These are phyloP conservation scores for Laterallus jamaicensis DNA, from an alignment of 2,113 vertebrate species.

Conservation along the genomic window DNA sequence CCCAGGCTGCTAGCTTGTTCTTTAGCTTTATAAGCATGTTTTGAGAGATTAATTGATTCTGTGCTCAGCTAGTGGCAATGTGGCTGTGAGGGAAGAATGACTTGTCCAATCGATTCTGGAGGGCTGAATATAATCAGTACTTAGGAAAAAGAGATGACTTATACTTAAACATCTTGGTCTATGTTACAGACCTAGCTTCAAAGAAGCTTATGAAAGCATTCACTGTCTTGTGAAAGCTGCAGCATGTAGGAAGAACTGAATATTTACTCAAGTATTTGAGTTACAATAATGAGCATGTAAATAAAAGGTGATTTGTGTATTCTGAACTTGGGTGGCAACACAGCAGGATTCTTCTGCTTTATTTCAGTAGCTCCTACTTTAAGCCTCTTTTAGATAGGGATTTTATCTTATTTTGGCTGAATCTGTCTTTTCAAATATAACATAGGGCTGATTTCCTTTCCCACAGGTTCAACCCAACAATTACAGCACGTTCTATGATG, in stretches of 20 bases:
- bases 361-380: background rate
- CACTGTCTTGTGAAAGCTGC: background rate
- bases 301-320: background rate
- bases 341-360: background rate
- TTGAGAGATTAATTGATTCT: background rate
- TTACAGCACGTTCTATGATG: constrained; percentile 95
- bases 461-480: constrained; percentile 89
- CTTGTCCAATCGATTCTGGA: background rate
- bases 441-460: background rate
- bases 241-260: background rate
- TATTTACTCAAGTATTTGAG: background rate
- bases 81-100: background rate
- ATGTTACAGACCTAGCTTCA: background rate
- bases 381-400: background rate
- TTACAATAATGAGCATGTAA: background rate
- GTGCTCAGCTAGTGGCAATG: background rate
- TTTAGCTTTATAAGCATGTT: background rate
- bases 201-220: background rate
- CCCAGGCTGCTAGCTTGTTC: background rate
- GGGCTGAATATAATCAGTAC: background rate
- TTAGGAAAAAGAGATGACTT: background rate
- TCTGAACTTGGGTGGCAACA: background rate
- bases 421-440: background rate
- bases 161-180: background rate
- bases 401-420: background rate